Percentiles rank a stretch among this genome's conserved stretches.
Conservation (phyloP, 2,797 vertebrate genomes). For the Spatula versicolor region DNA sequence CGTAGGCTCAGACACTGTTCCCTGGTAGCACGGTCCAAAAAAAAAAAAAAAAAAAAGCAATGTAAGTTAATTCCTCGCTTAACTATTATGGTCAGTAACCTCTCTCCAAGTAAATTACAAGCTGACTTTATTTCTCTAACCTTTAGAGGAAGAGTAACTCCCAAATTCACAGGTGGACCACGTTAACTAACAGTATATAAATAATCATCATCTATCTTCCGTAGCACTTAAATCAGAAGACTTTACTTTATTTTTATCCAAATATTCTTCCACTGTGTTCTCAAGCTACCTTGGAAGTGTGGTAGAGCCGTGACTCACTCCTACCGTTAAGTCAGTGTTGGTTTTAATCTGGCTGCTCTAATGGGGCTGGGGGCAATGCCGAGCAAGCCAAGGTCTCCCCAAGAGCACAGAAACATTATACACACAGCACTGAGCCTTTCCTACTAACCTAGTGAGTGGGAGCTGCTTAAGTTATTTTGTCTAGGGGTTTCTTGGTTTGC, state of each 20-base stretch:
- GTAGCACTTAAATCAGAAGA: background rate
- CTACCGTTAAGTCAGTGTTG: background rate
- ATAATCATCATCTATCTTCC: background rate
- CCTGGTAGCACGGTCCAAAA: too few relatives aligned
- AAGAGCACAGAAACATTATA: background rate
- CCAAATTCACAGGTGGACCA: background rate
- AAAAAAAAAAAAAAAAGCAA: background rate
- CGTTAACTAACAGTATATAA: background rate
- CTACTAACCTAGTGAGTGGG: background rate
- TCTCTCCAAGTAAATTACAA: background rate
- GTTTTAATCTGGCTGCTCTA: background rate
- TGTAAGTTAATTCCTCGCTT: background rate
- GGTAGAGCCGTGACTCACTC: background rate
- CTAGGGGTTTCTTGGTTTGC: background rate
- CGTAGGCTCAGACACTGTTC: background rate
- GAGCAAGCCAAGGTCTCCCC: background rate
- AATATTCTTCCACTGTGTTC: background rate
- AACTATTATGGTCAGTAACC: background rate
- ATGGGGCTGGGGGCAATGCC: background rate
- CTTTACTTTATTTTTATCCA: background rate
- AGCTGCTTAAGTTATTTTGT: constrained; percentile 30
- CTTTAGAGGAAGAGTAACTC: constrained; percentile 5
- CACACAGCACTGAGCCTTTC: background rate
- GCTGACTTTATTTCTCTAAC: background rate
- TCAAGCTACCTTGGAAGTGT: background rate